A percentile compares a stretch with the other conserved stretches of the same genome.
Conservation (phyloP, 2,113 vertebrate species). For the Spermophilus dauricus region DNA sequence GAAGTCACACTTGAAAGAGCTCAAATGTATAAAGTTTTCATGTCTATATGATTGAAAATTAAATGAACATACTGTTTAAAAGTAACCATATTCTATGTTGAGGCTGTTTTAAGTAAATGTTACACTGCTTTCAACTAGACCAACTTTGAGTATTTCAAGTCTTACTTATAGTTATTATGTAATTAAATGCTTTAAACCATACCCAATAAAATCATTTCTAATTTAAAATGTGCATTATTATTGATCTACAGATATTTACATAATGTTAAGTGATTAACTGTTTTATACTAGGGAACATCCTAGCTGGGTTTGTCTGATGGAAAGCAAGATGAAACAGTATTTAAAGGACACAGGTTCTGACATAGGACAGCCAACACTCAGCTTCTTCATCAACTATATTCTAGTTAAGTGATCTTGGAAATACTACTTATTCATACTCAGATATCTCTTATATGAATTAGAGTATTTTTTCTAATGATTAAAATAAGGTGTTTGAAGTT, state of each 20-base stretch:
- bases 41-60: neutral
- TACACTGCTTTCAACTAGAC: neutral
- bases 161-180: neutral
- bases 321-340: neutral
- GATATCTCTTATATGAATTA: neutral
- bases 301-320: neutral
- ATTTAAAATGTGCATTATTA: neutral
- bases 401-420: neutral
- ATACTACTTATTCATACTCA: neutral
- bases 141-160: neutral
- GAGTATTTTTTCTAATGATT: neutral
- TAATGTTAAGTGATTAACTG: neutral
- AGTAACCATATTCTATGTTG: neutral
- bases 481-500: neutral
- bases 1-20: neutral
- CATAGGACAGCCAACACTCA: rapidly evolving
- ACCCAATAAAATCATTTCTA: neutral
- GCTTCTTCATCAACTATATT: neutral
- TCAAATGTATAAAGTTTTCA: neutral
- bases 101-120: neutral
- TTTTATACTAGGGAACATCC: neutral
- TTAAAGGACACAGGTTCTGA: neutral
- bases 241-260: neutral
- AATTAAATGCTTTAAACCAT: neutral
- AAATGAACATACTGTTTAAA: neutral